These are phyloP conservation scores for Fulmarus glacialis DNA, from an alignment of 2,113 vertebrate genomes.

Conservation along the genomic window DNA sequence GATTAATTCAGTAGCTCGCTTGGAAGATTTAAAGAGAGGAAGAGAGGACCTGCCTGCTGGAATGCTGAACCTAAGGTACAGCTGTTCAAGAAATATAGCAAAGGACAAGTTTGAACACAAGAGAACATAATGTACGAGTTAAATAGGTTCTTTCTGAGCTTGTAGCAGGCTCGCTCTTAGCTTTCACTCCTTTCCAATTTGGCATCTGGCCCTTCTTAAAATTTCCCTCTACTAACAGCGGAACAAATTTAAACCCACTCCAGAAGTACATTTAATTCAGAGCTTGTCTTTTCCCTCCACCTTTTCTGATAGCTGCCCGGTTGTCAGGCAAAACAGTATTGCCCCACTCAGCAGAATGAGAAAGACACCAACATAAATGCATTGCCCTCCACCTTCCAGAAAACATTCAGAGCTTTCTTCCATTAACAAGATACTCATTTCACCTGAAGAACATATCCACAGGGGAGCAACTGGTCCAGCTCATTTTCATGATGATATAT, in stretches of 20 bases:
- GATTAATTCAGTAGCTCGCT: slow-evolving; percentile 33
- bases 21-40: slow-evolving; percentile 5
- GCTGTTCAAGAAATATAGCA: slow-evolving; percentile 29
- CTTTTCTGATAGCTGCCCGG: background rate
- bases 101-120: slow-evolving; percentile 16
- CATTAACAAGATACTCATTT: slow-evolving; percentile 23
- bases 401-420: background rate
- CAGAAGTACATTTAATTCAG: slow-evolving; percentile 39
- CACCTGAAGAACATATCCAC: slow-evolving; percentile 3
- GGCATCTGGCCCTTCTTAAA: slow-evolving; percentile 34
- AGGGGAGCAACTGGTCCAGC: slow-evolving; percentile 12
- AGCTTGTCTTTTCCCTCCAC: background rate
- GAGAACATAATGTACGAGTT: slow-evolving; percentile 25
- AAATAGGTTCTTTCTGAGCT: slow-evolving; percentile 26
- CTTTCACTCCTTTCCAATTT: slow-evolving; percentile 45
- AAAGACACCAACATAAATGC: background rate
- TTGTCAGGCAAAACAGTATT: background rate
- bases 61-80: background rate
- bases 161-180: background rate
- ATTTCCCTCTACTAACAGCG: background rate
- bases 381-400: background rate
- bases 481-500: slow-evolving; percentile 34
- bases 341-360: background rate
- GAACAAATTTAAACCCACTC: slow-evolving; percentile 35
- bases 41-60: background rate